These are phyloP conservation scores for Manis javanica DNA, from an alignment of 2,797 vertebrate genomes.

Conservation along the genomic window DNA sequence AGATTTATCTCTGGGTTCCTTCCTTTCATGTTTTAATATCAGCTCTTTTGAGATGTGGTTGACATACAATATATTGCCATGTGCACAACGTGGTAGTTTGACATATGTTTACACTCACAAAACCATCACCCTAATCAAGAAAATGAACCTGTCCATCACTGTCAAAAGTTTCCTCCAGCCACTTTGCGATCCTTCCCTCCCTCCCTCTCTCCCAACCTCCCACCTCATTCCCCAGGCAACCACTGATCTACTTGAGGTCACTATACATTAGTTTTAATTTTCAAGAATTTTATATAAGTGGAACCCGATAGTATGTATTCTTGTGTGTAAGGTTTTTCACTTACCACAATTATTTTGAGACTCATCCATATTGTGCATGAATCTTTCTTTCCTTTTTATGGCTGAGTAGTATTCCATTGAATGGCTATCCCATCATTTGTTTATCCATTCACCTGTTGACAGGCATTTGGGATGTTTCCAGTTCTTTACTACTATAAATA, in stretches of 20 bases:
- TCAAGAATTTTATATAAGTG: neutral
- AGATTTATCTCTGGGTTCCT: slow-evolving; percentile 11
- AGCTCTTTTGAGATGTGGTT: neutral
- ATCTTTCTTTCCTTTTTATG: neutral
- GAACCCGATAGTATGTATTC: neutral
- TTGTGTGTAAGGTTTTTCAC: neutral
- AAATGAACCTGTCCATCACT: neutral
- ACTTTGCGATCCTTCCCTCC: neutral
- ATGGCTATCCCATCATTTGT: neutral
- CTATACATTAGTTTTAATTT: neutral
- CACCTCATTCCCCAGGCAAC: neutral
- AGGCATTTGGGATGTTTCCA: neutral
- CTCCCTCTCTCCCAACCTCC: neutral
- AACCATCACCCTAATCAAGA: slow-evolving; percentile 44
- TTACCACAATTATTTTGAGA: neutral
- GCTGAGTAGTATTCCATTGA: neutral
- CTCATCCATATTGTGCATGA: neutral
- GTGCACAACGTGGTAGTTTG: neutral
- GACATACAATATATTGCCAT: neutral
- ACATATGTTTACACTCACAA: slow-evolving; percentile 36
- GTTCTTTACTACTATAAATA: neutral
- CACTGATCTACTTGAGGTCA: neutral
- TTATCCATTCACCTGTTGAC: neutral
- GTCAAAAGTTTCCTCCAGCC: neutral
- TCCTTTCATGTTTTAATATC: slow-evolving; percentile 21